Percentiles rank a stretch among this genome's conserved stretches.
Evolutionary conservation across 2,113 vertebrate genomes (phyloP).

Genomic region (Sula dactylatra): DNA sequence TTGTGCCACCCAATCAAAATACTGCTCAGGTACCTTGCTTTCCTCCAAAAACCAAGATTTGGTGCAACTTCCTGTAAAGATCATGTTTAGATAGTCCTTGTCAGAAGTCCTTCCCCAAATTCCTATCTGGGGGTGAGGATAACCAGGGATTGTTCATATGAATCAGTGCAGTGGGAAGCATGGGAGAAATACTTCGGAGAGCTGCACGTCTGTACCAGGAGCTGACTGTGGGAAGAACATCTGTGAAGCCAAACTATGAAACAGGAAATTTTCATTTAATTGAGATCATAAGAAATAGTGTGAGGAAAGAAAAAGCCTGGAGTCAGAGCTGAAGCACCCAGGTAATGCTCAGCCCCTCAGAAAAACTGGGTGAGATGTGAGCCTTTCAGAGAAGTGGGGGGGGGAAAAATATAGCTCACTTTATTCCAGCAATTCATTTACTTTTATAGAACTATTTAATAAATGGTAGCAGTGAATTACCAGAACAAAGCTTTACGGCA

Average conservation of each 20-base stretch:
- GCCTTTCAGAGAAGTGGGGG: not conserved
- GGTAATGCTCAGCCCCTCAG: not conserved
- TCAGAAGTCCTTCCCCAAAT: not conserved
- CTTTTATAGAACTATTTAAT: not conserved
- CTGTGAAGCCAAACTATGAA: not conserved
- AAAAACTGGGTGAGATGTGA: not conserved
- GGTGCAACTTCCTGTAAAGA: not conserved
- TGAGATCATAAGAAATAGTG: not conserved
- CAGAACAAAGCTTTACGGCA: not conserved
- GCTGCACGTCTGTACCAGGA: not conserved
- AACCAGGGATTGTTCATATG: rapidly evolving
- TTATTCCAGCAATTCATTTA: not conserved
- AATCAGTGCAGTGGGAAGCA: not conserved
- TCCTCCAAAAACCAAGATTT: not conserved
- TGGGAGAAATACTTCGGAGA: not conserved
- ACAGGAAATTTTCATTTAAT: not conserved
- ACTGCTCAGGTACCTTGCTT: not conserved
- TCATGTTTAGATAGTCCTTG: not conserved
- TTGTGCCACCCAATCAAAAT: not conserved
- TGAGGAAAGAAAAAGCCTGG: not conserved
- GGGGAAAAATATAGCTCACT: not conserved
- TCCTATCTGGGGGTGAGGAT: rapidly evolving
- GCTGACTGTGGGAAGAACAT: not conserved
- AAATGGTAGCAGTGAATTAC: not conserved
- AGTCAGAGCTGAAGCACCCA: not conserved